These are phyloP conservation scores for Euphonia xanthogaster DNA, from an alignment of 2,797 vertebrate species.

Conservation along the genomic window DNA sequence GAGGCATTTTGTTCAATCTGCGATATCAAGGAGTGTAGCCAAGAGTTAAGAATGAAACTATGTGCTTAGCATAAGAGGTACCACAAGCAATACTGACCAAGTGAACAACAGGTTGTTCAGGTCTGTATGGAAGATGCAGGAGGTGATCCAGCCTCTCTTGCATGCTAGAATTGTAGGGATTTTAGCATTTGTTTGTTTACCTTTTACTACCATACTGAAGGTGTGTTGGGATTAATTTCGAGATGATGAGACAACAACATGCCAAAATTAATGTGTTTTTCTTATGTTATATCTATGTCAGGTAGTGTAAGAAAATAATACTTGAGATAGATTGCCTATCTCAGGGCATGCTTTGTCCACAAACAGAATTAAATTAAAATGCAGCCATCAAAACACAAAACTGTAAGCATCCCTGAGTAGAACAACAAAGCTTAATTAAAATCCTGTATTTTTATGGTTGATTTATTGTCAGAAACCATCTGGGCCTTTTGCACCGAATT, in stretches of 20 bases:
- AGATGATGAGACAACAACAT: neutral
- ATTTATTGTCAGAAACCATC: neutral
- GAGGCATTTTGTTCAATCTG: neutral
- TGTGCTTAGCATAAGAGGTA: neutral
- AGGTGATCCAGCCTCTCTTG: neutral
- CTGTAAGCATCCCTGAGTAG: neutral
- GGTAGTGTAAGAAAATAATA: neutral
- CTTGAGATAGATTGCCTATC: neutral
- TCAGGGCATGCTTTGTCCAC: neutral
- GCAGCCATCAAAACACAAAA: neutral
- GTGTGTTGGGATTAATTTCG: neutral
- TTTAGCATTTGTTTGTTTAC: neutral
- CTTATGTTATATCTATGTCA: neutral
- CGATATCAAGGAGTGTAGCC: neutral
- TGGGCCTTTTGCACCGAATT: neutral
- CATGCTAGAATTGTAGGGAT: neutral
- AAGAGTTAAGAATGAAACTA: neutral
- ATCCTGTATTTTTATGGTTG: neutral
- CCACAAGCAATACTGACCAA: neutral
- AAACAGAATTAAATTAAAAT: neutral
- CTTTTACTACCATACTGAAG: neutral
- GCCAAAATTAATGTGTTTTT: neutral
- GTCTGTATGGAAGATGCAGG: neutral
- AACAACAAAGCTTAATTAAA: neutral
- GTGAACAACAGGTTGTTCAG: neutral